Base-by-base conservation (phyloP, 2,797 vertebrate genomes). In the Catharus ustulatus region DNA sequence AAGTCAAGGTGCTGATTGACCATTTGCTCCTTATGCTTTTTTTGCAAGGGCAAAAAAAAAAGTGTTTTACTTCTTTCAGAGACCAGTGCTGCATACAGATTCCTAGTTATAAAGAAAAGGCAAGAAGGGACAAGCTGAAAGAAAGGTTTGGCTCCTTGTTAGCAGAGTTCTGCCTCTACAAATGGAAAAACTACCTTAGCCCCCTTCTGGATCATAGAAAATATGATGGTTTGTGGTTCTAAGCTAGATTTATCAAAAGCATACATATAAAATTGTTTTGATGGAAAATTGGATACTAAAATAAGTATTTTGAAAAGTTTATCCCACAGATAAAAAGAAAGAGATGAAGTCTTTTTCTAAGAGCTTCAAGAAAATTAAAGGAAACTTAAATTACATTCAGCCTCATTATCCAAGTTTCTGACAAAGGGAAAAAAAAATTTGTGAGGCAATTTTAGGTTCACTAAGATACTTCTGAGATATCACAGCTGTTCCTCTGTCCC, bases 401-500 rank as follows among this genome's bases (percentile, higher is more conserved):
- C 19, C 45, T 42, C 23, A 32, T 67, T 73, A 79, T 71, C 55
- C 34, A 89, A 87, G 68, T 57, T 87, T 90, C 61, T 84, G 64
- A 84, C 59, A 90, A 85, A 79, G 43, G 43, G 16, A 58, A 80
- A 83, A 80, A 83, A 90, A 67, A 54, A 24, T 23, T 8, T 74
- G 36, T 64, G 71, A 94, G 72, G 59, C 87, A 87, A 73, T 95
- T 92, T 66, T 86, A 81, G 85, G 55, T 77, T 94, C 54, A 67
- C 81, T 89, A 63, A 76, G 79, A 92, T 91, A 45, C 46, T 91
- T 92, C 64, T 80, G 81, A 86, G 92, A 95, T 61, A 95, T 69
- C 85, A 95, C 89, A 96, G 87, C 82, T 96, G 91, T 96, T 96
- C 54, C 30, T 85, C 57, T 92, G 69, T 92, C 79, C 82, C 89